Evolutionary conservation across 2,888 invertebrate species (phyloP).

Genomic region (Athalia circularis): DNA sequence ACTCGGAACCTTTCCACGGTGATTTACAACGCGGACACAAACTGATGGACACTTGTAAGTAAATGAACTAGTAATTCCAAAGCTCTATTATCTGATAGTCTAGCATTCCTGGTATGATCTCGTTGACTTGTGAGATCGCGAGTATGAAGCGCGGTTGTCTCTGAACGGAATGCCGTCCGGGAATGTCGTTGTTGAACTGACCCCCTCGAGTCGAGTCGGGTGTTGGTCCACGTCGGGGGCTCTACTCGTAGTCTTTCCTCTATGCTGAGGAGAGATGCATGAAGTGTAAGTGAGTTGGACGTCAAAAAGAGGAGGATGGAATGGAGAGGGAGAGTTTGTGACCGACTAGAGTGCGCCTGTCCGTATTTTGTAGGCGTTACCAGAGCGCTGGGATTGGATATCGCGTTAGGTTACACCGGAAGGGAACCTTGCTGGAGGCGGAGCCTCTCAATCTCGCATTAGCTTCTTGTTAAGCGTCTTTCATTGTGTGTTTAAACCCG

Average conservation of each 20-base stretch:
- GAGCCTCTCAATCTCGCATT: constrained; percentile 74
- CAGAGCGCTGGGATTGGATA: constrained; percentile 60
- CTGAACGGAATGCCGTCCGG: constrained; percentile 40
- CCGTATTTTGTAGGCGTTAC: constrained; percentile 60
- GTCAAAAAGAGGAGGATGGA: not conserved
- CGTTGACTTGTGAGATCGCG: constrained; percentile 4
- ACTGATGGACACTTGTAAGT: constrained; percentile 1
- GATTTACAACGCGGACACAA: not conserved
- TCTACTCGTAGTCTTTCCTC: constrained; percentile 8
- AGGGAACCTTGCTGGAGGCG: constrained; percentile 64
- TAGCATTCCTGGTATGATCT: not conserved
- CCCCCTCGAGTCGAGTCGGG: constrained; percentile 26
- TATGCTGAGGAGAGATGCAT: not conserved
- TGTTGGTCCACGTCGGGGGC: constrained; percentile 39
- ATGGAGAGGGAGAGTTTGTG: constrained; percentile 36
- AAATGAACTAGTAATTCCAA: not conserved
- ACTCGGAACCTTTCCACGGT: too few species aligned
- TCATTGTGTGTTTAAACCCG: constrained; percentile 75
- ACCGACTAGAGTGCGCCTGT: constrained; percentile 50
- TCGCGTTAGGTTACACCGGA: constrained; percentile 58
- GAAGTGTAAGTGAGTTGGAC: constrained; percentile 14
- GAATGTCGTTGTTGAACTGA: constrained; percentile 39
- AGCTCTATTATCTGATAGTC: not conserved
- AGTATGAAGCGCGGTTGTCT: constrained; percentile 26
- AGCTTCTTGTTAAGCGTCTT: constrained; percentile 75